phyloP scores from a whole-genome alignment of 2,888 invertebrate species.

The Pheosia gnoma region DNA sequence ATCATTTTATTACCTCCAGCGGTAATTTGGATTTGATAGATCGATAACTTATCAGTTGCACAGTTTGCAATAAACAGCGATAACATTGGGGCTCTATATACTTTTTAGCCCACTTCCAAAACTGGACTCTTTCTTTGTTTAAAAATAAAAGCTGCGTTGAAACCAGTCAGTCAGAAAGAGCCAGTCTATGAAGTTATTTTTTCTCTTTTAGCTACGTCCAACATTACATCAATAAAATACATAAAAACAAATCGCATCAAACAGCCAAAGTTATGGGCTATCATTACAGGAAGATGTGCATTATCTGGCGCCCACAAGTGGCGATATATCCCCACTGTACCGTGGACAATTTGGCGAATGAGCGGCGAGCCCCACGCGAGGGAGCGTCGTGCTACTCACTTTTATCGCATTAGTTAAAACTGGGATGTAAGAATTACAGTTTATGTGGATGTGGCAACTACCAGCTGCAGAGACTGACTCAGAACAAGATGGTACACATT shows the following conservation, averaged over 20 bases:
- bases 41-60: not conserved
- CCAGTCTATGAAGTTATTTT: too few relatives aligned
- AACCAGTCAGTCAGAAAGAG: too few relatives aligned
- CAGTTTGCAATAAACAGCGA: too few relatives aligned
- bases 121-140: too few relatives aligned
- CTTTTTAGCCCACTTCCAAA: too few relatives aligned
- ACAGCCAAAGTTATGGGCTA: not conserved
- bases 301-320: conserved; percentile 4
- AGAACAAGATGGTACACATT: too few relatives aligned
- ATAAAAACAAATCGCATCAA: conserved; percentile 6
- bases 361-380: conserved; percentile 38
- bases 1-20: not conserved
- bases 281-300: conserved; percentile 2
- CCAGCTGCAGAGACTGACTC: not conserved
- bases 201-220: not conserved
- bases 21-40: not conserved
- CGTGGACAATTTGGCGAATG: conserved; percentile 68
- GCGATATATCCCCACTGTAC: not conserved
- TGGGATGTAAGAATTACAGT: conserved; percentile 40
- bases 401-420: conserved; percentile 62
- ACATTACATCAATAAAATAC: not conserved
- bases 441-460: conserved; percentile 1
- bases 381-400: conserved; percentile 54
- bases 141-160: too few relatives aligned
- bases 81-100: too few relatives aligned